These are phyloP conservation scores for Clarias pachynema DNA, from an alignment of 2,797 vertebrate species.

Conservation along the genomic window DNA sequence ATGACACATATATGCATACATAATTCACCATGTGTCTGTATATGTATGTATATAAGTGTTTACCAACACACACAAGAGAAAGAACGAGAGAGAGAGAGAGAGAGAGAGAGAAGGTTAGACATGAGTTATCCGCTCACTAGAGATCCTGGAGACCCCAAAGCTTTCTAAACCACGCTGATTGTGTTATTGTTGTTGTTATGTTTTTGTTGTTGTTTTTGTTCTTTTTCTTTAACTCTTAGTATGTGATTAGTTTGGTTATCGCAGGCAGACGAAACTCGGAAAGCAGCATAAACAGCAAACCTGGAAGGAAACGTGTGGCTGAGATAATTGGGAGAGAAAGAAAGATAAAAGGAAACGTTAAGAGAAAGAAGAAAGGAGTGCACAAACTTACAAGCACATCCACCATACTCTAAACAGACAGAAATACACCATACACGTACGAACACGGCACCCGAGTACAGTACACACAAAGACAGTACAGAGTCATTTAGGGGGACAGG, in stretches of 20 bases:
- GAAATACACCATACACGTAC: slow-evolving; percentile 58
- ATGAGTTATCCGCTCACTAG: slow-evolving; percentile 57
- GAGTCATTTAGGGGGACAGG: slow-evolving; percentile 57
- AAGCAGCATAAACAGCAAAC: slow-evolving; percentile 92
- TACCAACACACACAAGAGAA: slow-evolving; percentile 54
- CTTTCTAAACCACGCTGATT: slow-evolving; percentile 50
- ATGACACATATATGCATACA: slow-evolving; percentile 69
- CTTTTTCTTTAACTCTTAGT: slow-evolving; percentile 36
- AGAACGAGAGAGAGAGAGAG: slow-evolving; percentile 45
- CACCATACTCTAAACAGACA: slow-evolving; percentile 63
- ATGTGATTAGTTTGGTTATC: slow-evolving; percentile 65
- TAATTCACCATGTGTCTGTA: slow-evolving; percentile 59
- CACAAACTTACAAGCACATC: slow-evolving; percentile 76
- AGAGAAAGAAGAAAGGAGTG: slow-evolving; percentile 68
- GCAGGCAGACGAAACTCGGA: slow-evolving; percentile 69
- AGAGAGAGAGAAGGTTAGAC: slow-evolving; percentile 62
- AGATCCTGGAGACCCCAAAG: slow-evolving; percentile 60
- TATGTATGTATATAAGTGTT: slow-evolving; percentile 64
- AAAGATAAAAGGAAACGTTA: slow-evolving; percentile 57
- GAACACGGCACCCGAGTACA: slow-evolving; percentile 64
- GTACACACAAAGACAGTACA: slow-evolving; percentile 71
- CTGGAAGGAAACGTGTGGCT: slow-evolving; percentile 97
- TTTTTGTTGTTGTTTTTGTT: neutral
- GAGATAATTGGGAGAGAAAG: slow-evolving; percentile 83
- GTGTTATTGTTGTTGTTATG: slow-evolving; percentile 24